phyloP scores from a whole-genome alignment of 2,113 vertebrate species.

The Vimba vimba region DNA sequence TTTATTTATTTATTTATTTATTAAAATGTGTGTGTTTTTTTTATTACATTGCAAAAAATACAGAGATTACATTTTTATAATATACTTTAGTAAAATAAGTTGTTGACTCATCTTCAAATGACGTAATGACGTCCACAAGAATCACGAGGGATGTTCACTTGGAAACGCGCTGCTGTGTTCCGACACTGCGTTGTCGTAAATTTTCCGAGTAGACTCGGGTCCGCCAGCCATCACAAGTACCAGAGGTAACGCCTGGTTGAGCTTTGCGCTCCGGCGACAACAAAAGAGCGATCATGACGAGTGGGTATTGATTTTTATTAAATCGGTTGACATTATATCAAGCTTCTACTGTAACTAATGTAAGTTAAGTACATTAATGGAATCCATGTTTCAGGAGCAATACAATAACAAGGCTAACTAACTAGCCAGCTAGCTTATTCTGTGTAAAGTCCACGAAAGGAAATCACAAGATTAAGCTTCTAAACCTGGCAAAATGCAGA shows the following conservation, averaged over 20 bases:
- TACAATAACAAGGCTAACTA: not conserved
- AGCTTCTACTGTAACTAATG: not conserved
- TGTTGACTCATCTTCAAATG: too few species aligned
- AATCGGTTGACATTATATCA: not conserved
- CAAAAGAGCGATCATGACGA: constrained; percentile 31
- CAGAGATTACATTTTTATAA: too few species aligned
- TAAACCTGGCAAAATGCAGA: not conserved
- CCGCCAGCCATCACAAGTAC: constrained; percentile 6
- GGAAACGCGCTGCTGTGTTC: constrained; percentile 5
- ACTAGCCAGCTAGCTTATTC: constrained; percentile 6
- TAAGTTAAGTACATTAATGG: not conserved
- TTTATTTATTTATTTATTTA: too few species aligned
- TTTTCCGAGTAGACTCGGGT: not conserved
- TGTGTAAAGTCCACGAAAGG: not conserved
- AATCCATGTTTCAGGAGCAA: too few species aligned
- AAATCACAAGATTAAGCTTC: not conserved
- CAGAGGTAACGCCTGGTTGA: constrained; percentile 11
- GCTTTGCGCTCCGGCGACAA: constrained; percentile 32
- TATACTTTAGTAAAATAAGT: too few species aligned
- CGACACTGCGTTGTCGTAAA: constrained; percentile 8
- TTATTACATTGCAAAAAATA: too few species aligned
- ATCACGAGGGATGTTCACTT: not conserved
- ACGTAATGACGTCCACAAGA: not conserved
- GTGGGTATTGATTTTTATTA: constrained; percentile 1
- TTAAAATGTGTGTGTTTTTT: too few species aligned